Percentiles rank a stretch among this genome's conserved stretches.
Evolutionary conservation across 2,113 vertebrate species (phyloP).

Genomic region (Coryphaenoides rupestris): DNA sequence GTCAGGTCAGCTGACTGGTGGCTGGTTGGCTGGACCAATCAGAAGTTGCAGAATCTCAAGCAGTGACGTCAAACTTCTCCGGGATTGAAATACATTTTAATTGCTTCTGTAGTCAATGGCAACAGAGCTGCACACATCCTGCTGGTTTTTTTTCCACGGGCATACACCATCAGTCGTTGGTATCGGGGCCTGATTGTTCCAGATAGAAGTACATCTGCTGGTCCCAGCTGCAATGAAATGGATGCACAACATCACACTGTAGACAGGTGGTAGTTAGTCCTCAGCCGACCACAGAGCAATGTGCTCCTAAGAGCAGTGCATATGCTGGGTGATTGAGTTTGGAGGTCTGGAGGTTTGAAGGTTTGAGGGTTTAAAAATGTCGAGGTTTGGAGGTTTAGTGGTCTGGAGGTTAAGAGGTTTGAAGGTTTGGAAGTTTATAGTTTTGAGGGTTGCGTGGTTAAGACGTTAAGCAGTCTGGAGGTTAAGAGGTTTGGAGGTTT

Average conservation of each 20-base stretch:
- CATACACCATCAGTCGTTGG: constrained; percentile 17
- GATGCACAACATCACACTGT: constrained; percentile 45
- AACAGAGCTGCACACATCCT: constrained; percentile 1
- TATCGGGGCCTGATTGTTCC: not conserved
- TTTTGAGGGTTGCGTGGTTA: not conserved
- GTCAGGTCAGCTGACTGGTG: constrained; percentile 1
- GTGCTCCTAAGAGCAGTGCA: constrained; percentile 31
- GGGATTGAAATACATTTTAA: constrained; percentile 26
- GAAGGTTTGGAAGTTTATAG: too few relatives aligned
- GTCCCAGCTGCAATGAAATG: constrained; percentile 40
- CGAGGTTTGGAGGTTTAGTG: too few relatives aligned
- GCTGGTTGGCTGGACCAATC: constrained; percentile 26
- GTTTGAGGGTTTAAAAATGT: too few relatives aligned
- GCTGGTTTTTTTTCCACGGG: not conserved
- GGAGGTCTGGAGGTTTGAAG: not conserved
- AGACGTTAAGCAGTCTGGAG: not conserved
- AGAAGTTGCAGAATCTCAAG: constrained; percentile 2
- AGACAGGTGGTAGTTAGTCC: constrained; percentile 58
- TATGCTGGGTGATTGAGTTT: constrained; percentile 32
- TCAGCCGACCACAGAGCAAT: constrained; percentile 40
- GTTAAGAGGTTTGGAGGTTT: too few relatives aligned
- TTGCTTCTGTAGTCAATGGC: constrained; percentile 1
- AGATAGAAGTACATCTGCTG: constrained; percentile 9
- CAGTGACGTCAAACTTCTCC: constrained; percentile 30
- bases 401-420: too few relatives aligned